Evolutionary conservation across 1,140 invertebrate species (phyloP).

Genomic region (Drosophila rufa): DNA sequence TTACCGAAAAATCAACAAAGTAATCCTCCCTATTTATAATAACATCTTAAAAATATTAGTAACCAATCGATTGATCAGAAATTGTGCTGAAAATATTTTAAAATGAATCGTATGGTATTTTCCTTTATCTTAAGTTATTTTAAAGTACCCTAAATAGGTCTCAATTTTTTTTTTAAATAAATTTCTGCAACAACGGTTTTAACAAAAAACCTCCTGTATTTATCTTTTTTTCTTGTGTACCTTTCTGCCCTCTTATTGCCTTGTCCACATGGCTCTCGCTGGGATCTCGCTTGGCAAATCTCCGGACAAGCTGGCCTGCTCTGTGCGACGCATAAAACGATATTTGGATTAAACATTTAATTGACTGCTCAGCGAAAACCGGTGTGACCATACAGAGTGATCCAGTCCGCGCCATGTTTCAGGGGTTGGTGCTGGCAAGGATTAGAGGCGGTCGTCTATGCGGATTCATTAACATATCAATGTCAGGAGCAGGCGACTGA

Average conservation of each 20-base stretch:
- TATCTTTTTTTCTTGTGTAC: constrained; percentile 2
- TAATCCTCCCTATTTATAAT: too few species aligned
- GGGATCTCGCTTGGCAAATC: constrained; percentile 11
- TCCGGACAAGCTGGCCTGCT: constrained; percentile 7
- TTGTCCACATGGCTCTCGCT: neutral
- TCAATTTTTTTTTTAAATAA: too few species aligned
- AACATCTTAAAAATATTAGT: too few species aligned
- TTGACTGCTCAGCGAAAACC: constrained; percentile 67
- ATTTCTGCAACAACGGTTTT: too few species aligned
- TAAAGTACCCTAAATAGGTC: neutral
- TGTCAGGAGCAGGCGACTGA: constrained; percentile 62
- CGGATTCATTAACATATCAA: constrained; percentile 79
- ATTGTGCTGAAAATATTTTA: neutral
- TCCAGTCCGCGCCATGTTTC: neutral
- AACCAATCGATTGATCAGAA: too few species aligned
- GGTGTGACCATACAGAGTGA: constrained; percentile 46
- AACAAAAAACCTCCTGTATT: too few species aligned
- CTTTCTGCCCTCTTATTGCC: neutral
- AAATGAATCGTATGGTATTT: neutral
- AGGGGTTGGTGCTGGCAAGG: constrained; percentile 53
- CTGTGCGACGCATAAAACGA: constrained; percentile 68
- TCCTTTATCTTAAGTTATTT: too few species aligned
- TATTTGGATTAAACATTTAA: constrained; percentile 82
- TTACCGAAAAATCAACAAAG: too few species aligned
- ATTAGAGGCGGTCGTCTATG: constrained; percentile 50